Evolutionary conservation across 2,113 vertebrate species (phyloP).

Genomic region (Cottus gobio): DNA sequence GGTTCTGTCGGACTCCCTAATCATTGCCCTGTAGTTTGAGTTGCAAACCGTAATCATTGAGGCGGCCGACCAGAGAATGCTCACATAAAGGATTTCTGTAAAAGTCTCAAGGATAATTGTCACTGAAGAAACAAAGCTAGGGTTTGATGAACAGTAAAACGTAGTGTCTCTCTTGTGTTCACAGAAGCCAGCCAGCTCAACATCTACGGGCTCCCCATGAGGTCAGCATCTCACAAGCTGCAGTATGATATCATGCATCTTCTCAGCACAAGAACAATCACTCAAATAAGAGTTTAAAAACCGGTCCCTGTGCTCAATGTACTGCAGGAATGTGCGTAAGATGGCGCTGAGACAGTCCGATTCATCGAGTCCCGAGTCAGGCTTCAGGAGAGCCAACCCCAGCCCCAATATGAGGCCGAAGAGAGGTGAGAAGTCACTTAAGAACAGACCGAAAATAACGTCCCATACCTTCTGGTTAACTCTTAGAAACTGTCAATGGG

Average conservation of each 20-base stretch:
- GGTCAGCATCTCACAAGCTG: slow-evolving; percentile 71
- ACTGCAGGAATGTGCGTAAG: slow-evolving; percentile 84
- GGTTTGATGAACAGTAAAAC: not conserved
- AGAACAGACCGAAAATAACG: not conserved
- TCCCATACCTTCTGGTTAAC: not conserved
- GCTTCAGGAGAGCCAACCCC: slow-evolving; percentile 85
- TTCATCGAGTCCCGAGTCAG: slow-evolving; percentile 86
- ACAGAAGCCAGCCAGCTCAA: slow-evolving; percentile 92
- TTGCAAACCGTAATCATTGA: not conserved
- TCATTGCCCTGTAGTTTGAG: not conserved
- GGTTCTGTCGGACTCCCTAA: not conserved
- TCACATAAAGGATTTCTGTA: not conserved
- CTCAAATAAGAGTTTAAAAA: not conserved
- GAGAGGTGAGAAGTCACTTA: slow-evolving; percentile 83
- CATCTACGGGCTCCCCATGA: slow-evolving; percentile 88
- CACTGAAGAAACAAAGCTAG: not conserved
- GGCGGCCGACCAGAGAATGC: not conserved
- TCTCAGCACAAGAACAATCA: not conserved
- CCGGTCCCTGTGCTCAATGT: not conserved
- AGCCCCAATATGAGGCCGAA: slow-evolving; percentile 88
- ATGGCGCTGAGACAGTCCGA: slow-evolving; percentile 85
- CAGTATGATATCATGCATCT: not conserved
- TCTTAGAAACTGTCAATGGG: too few species aligned
- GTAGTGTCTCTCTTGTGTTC: slow-evolving; percentile 51
- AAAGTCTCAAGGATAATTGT: not conserved